Base-by-base conservation (phyloP, 2,888 invertebrate species). In the Iselma pallidipennis region DNA sequence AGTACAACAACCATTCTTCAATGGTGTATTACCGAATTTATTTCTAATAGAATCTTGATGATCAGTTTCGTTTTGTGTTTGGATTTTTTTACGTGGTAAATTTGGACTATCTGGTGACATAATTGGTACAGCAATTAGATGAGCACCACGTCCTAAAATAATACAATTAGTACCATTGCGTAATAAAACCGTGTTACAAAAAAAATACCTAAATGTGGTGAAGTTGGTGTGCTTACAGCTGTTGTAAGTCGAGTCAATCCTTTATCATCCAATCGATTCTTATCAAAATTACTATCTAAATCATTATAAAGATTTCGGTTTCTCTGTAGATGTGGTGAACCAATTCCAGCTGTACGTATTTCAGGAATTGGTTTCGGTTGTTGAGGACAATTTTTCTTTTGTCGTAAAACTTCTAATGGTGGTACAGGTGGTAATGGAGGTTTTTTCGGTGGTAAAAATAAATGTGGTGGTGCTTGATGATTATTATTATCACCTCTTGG, bases 381-480 rank as follows among this genome's bases (percentile, higher is more conserved):
- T 26, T 65, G 62, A 12, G 67, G 63, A 21, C 66, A 67, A 60
- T 82, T 81, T 67, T 82, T 86, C 75, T 87, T 86, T 74, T 86
- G 81, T 72, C 88, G 81, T 69, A 87, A 76, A 6, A 86, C 85
- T 77, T 88, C 88, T 69, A 87, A 82, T 61, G 87, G 87, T 6
- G 89, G 88, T 48, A 89, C 87, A 19, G 90, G 90, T 61, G 91
- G 90, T 72, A 91, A 78, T 26, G 90, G 90, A 33, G 90, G 90
- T 79, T 90, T 91, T 75, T 89, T 89, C 9, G 90, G 90, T 25
- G 89, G 88, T 71, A 88, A 72, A 55, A 86, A 78, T 37, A 87
- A 69, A 49, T 87, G 86, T 1, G 86, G 84, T 0, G 87, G 79
- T 5, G 78, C 77, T 64, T 78, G 79, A 14, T 78, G 74, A 58